These are phyloP conservation scores for Corbicula japonica DNA, from an alignment of 2,888 invertebrate species.

Conservation along the genomic window DNA sequence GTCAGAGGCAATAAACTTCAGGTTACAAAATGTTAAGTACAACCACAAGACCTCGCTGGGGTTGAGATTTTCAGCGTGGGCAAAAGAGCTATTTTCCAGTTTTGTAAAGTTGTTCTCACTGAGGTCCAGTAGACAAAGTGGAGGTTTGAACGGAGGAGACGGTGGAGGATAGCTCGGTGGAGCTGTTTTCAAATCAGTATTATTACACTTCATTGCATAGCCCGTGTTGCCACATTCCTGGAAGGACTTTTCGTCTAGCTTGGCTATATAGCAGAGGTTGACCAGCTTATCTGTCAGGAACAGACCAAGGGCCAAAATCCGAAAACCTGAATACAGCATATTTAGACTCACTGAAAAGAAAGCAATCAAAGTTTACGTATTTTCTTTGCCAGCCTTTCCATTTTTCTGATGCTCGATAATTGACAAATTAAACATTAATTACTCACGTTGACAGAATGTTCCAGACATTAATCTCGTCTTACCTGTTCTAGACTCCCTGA, in stretches of 20 bases:
- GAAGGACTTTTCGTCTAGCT: constrained; percentile 14
- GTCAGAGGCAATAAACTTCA: constrained; percentile 13
- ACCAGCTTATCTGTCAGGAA: too few species aligned
- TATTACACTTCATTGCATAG: constrained; percentile 17
- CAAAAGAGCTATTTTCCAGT: constrained; percentile 17
- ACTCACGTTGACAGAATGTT: too few species aligned
- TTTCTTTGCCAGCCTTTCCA: too few species aligned
- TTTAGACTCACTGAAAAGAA: too few species aligned
- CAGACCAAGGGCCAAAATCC: too few species aligned
- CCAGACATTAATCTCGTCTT: too few species aligned
- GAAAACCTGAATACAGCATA: too few species aligned
- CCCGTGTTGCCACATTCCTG: constrained; percentile 1
- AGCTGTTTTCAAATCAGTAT: neutral
- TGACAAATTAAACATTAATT: too few species aligned
- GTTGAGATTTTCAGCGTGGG: constrained; percentile 7
- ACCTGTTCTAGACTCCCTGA: too few species aligned
- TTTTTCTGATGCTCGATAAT: too few species aligned
- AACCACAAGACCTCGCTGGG: neutral
- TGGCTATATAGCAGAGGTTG: constrained; percentile 5
- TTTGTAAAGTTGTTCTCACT: constrained; percentile 17
- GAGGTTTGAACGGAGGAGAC: neutral
- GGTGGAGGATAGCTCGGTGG: neutral
- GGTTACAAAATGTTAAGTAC: neutral
- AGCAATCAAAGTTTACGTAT: too few species aligned
- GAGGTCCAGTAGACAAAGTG: constrained; percentile 23